A percentile compares a stretch with the other conserved stretches of the same genome.
Evolutionary conservation across 2,113 vertebrate genomes (phyloP).

Genomic region (Heloderma charlesbogerti): DNA sequence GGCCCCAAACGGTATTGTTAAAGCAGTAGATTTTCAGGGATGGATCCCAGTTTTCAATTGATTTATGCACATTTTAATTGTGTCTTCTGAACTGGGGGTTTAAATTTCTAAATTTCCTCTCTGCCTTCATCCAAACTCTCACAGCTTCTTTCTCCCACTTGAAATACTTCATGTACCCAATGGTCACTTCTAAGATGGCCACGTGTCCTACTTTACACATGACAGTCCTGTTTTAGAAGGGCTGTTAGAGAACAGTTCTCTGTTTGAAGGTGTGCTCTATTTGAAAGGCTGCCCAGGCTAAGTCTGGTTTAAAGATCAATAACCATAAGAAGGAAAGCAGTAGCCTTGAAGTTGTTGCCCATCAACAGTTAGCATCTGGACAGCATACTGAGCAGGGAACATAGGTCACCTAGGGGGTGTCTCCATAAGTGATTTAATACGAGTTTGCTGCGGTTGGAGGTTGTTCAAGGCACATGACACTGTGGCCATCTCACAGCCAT

Average conservation of each 20-base stretch:
- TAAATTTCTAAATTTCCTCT: neutral
- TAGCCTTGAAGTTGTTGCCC: too few relatives aligned
- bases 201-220: neutral
- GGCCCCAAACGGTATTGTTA: neutral
- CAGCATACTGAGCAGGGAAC: too few relatives aligned
- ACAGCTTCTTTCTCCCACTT: neutral
- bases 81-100: neutral
- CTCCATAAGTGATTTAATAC: too few relatives aligned
- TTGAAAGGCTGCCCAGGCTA: too few relatives aligned
- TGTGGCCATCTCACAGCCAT: too few relatives aligned
- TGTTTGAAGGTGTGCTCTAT: neutral
- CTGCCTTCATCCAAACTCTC: neutral
- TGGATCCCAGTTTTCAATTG: neutral
- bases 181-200: neutral
- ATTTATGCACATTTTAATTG: neutral
- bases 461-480: too few relatives aligned
- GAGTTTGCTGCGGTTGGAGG: too few relatives aligned
- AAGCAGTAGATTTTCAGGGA: neutral
- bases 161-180: neutral
- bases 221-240: neutral
- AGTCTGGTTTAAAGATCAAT: too few relatives aligned
- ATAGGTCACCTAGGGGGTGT: too few relatives aligned
- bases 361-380: too few relatives aligned
- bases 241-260: neutral
- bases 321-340: too few relatives aligned